These are phyloP conservation scores for Ectropis grisescens DNA, from an alignment of 1,140 invertebrate species.

Conservation along the genomic window DNA sequence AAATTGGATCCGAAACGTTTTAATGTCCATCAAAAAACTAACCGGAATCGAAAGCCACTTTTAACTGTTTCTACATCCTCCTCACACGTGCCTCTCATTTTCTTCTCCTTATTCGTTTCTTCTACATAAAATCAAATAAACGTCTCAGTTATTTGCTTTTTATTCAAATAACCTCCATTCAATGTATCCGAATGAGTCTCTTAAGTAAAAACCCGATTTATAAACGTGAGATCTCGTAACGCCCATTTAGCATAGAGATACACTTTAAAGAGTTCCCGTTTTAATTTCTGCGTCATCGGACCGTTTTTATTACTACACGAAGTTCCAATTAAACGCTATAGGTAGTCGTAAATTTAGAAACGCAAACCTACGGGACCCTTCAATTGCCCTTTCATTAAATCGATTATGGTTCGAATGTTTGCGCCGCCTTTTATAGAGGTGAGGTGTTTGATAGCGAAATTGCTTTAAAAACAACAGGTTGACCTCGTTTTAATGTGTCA, in stretches of 20 bases:
- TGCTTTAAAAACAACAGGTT: slow-evolving; percentile 45
- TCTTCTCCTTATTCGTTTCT: no score
- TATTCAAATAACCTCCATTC: slow-evolving; percentile 10
- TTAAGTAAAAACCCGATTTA: slow-evolving; percentile 16
- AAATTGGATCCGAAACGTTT: no score
- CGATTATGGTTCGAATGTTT: slow-evolving; percentile 43
- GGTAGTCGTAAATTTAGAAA: slow-evolving; percentile 49
- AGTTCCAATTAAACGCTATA: slow-evolving; percentile 55
- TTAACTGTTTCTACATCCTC: no score
- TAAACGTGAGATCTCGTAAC: slow-evolving; percentile 13
- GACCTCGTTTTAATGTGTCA: slow-evolving; percentile 20
- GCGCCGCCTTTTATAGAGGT: slow-evolving; percentile 36
- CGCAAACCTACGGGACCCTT: slow-evolving; percentile 41
- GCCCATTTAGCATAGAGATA: slow-evolving; percentile 19
- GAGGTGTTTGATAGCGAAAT: slow-evolving; percentile 42
- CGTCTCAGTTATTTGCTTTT: slow-evolving; percentile 11
- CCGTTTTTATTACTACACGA: slow-evolving; percentile 48
- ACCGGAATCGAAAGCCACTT: no score
- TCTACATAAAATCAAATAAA: no score
- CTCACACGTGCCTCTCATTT: no score
- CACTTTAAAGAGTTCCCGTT: slow-evolving; percentile 33
- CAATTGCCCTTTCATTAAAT: slow-evolving; percentile 55
- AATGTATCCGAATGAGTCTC: slow-evolving; percentile 8
- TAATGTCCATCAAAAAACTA: no score
- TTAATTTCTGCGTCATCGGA: slow-evolving; percentile 44